Conservation (phyloP, 1,140 invertebrate species). For the Pseudomyrmex dendroicus region DNA sequence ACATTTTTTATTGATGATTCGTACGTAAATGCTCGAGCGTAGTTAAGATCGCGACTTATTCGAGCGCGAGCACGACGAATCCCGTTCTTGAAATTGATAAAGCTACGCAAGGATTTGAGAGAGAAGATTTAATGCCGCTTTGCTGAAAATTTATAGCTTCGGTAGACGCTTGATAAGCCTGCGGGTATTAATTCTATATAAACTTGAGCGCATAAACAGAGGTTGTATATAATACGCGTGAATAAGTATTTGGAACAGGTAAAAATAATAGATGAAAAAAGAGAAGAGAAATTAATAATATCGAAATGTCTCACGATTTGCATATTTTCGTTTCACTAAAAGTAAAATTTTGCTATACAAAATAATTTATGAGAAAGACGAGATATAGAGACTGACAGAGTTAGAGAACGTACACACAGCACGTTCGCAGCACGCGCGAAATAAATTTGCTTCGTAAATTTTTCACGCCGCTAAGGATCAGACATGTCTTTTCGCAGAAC, state of each 20-base stretch:
- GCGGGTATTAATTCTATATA: slow-evolving; percentile 21
- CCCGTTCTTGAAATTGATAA: slow-evolving; percentile 28
- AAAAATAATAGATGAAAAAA: no score
- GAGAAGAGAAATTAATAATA: not conserved
- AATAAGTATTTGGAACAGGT: no score
- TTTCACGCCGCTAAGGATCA: not conserved
- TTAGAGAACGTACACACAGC: not conserved
- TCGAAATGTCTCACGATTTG: not conserved
- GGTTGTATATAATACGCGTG: no score
- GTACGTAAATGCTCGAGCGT: not conserved
- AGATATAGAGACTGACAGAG: not conserved
- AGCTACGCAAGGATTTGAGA: slow-evolving; percentile 24
- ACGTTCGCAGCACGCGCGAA: not conserved
- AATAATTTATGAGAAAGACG: no score
- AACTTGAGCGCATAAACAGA: not conserved
- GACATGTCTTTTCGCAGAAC: not conserved
- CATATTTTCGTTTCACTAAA: not conserved
- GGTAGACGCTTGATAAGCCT: slow-evolving; percentile 30
- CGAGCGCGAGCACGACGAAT: not conserved
- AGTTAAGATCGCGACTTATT: slow-evolving; percentile 11
- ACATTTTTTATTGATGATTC: slow-evolving; percentile 24
- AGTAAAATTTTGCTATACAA: not conserved
- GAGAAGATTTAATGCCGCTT: slow-evolving; percentile 28
- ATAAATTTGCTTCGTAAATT: not conserved
- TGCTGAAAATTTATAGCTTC: slow-evolving; percentile 22